Conservation (phyloP, 2,888 invertebrate genomes). For the Muschampia plurimacula region DNA sequence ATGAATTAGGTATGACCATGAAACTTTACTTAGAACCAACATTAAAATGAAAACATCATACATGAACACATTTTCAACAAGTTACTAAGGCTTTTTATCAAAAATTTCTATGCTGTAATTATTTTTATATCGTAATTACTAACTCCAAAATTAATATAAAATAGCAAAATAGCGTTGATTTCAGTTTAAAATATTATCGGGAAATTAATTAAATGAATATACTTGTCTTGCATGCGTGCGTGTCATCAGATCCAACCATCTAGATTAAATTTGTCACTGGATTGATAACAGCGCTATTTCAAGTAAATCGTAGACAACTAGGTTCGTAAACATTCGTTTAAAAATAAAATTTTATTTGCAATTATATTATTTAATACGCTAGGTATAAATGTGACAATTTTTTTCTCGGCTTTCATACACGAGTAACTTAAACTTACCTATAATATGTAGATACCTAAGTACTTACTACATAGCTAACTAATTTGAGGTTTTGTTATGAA, state of each 20-base stretch:
- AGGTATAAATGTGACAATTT: not conserved
- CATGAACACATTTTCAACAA: not conserved
- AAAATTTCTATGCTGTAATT: not conserved
- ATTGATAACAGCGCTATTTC: constrained; percentile 26
- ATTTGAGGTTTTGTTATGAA: too few relatives aligned
- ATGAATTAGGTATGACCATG: too few relatives aligned
- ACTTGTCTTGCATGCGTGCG: constrained; percentile 31
- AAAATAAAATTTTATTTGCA: constrained; percentile 22
- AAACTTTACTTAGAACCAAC: too few relatives aligned
- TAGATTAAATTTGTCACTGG: constrained; percentile 35
- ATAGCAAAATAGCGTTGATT: not conserved
- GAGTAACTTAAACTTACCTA: too few relatives aligned
- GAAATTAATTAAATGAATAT: constrained; percentile 27
- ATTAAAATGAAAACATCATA: too few relatives aligned
- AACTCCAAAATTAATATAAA: not conserved
- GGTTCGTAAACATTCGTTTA: not conserved
- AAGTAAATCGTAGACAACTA: constrained; percentile 17
- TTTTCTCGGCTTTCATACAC: too few relatives aligned
- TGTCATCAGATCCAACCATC: constrained; percentile 31
- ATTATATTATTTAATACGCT: not conserved
- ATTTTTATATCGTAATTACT: not conserved
- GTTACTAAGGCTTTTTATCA: not conserved
- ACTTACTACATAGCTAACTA: too few relatives aligned
- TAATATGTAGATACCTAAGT: too few relatives aligned
- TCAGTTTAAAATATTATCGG: not conserved